Base-by-base conservation (phyloP, 1,140 invertebrate genomes). In the Drosophila parvula region DNA sequence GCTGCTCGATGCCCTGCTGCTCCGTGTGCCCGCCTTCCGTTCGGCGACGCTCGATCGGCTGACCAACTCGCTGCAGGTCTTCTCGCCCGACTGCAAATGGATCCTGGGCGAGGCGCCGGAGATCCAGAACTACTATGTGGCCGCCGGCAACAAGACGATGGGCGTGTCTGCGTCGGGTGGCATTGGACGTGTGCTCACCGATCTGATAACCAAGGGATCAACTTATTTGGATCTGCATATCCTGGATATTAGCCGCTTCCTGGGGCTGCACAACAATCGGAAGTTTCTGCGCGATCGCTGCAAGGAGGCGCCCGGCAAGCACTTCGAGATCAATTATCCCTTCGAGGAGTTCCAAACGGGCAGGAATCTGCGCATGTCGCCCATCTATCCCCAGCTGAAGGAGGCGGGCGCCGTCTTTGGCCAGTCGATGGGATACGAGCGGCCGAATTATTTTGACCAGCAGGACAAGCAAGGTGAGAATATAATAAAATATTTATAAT, bases 391-490 rank as follows among this genome's bases (percentile, higher is more conserved):
- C 3, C 96, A 97, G 69, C 92, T 99, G 2, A 94, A 96, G 90
- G 96, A 97, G 90, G 96, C 96, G 38, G 98, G 98, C 1, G 99
- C 98, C n/a, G 96, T 98, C 11, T 99, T 99, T 93, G 97, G 97
- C 9, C 98, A 99, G 92, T 97, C 98, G 30, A 99, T 99, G 98
- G 98, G 98, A 2, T 99, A 99, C 92, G 99, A 99, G 92, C 93
- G 98, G 77, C 97, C 98, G 0, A 95, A 97, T 40, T 99, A 97
- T 95, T 99, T 99, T 93, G 95, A 97, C 74, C 91, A 92, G 30
- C 83, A 93, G 67, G 86, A 94, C 55, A 92, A 93, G 51, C 78
- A 93, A 45, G 94, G 95, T 95, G 90, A 91, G 90, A 22, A 22
- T 22, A 22, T n/a, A n/a, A n/a, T n/a, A n/a, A n/a, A n/a, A n/a